These are phyloP conservation scores for Phoebastria nigripes DNA, from an alignment of 2,797 vertebrate species.

Conservation along the genomic window DNA sequence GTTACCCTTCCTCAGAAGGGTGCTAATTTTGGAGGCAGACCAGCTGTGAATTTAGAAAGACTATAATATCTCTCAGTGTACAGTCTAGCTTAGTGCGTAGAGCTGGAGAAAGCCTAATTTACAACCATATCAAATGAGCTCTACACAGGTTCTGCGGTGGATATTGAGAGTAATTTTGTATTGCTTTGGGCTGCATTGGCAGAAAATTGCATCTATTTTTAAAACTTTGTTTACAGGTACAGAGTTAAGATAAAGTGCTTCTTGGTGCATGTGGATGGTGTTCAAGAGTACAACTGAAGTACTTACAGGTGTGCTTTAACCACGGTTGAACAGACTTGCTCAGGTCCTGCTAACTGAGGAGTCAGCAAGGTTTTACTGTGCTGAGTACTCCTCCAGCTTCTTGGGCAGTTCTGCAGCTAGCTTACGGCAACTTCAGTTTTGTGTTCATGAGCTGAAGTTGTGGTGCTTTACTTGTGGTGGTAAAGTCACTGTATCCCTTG, in stretches of 20 bases:
- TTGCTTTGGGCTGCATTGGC: not conserved
- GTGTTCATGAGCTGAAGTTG: not conserved
- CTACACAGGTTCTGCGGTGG: not conserved
- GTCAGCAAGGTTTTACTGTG: not conserved
- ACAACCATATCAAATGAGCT: not conserved
- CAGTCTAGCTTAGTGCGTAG: not conserved
- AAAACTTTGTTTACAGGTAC: not conserved
- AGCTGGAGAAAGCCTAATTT: not conserved
- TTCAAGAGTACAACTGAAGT: not conserved
- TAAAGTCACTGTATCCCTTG: not conserved
- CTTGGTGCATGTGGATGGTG: not conserved
- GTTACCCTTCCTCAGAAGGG: not conserved
- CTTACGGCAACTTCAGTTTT: not conserved
- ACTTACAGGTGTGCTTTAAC: not conserved
- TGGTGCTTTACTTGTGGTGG: not conserved
- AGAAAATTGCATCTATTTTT: not conserved
- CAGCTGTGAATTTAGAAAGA: not conserved
- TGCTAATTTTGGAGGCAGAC: not conserved
- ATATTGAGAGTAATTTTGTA: not conserved
- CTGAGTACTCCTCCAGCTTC: not conserved
- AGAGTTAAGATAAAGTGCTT: not conserved
- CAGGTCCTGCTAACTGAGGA: not conserved
- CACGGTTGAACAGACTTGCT: not conserved
- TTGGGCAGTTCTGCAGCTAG: not conserved
- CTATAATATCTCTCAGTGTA: not conserved